Conservation (phyloP, 92 coral and sea anemone genomes). For the Nematostella vectensis region DNA sequence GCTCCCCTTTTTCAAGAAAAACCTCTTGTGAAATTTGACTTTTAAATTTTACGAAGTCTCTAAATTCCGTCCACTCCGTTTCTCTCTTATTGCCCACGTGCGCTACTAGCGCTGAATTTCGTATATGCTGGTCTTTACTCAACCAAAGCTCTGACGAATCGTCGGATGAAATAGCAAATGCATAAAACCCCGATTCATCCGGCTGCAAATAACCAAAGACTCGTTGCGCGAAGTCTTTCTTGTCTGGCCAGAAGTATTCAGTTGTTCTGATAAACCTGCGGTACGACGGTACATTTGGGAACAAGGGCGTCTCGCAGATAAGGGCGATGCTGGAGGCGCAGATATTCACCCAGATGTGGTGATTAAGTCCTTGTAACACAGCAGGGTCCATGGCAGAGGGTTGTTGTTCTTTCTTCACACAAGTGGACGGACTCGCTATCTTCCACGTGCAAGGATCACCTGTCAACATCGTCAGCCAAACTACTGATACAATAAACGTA, state of each 20-base stretch:
- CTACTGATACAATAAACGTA: no score
- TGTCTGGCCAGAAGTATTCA: conserved; percentile 13
- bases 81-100: conserved; percentile 9
- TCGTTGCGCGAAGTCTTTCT: conserved; percentile 30
- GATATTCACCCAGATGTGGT: conserved; percentile 27
- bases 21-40: conserved; percentile 39
- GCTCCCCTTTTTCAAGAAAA: conserved; percentile 19
- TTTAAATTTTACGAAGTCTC: conserved; percentile 3
- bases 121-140: conserved; percentile 21
- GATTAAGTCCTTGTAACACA: conserved; percentile 22
- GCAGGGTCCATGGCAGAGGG: no score
- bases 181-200: conserved; percentile 35
- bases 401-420: no score
- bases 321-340: conserved; percentile 22
- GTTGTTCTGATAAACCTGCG: conserved; percentile 12
- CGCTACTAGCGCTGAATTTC: conserved; percentile 39
- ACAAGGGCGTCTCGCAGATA: conserved; percentile 43
- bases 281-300: conserved; percentile 51
- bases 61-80: not conserved
- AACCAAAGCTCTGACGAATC: conserved; percentile 67
- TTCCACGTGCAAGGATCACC: no score
- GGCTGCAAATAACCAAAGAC: conserved; percentile 54
- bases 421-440: no score
- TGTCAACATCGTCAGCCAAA: no score
- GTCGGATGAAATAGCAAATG: conserved; percentile 51